Conservation (phyloP, 2,797 vertebrate species). For the Anguilla obscura region DNA sequence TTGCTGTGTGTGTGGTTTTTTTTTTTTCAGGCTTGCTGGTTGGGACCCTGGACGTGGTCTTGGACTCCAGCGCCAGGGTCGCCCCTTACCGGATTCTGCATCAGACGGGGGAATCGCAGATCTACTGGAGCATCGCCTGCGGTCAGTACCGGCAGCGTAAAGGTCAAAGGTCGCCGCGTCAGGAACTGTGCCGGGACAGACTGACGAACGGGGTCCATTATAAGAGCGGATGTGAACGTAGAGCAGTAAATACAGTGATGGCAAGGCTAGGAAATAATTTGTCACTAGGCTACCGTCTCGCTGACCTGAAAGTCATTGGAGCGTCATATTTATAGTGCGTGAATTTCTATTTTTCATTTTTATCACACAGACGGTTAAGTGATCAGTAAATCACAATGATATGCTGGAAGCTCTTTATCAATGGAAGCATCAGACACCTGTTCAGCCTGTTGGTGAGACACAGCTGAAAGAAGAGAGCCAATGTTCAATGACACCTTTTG, state of each 20-base stretch:
- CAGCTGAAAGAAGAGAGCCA: background rate
- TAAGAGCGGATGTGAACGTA: background rate
- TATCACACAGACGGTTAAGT: background rate
- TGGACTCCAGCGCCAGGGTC: constrained; percentile 94
- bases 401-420: background rate
- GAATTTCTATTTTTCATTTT: background rate
- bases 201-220: background rate
- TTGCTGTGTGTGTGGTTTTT: background rate
- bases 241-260: background rate
- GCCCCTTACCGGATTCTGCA: constrained; percentile 94
- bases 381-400: background rate
- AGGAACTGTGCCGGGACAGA: background rate
- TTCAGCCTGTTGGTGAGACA: background rate
- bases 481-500: background rate
- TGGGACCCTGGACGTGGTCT: constrained; percentile 92
- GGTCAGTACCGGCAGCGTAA: constrained; percentile 70
- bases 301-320: background rate
- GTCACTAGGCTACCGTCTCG: too few relatives aligned
- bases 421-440: background rate
- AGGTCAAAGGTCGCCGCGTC: background rate
- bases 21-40: constrained; percentile 78
- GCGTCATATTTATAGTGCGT: background rate
- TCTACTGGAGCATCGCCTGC: constrained; percentile 93
- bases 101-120: constrained; percentile 90
- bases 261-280: background rate